phyloP scores from a whole-genome alignment of 2,888 invertebrate genomes.

The Slavum lentiscoides region DNA sequence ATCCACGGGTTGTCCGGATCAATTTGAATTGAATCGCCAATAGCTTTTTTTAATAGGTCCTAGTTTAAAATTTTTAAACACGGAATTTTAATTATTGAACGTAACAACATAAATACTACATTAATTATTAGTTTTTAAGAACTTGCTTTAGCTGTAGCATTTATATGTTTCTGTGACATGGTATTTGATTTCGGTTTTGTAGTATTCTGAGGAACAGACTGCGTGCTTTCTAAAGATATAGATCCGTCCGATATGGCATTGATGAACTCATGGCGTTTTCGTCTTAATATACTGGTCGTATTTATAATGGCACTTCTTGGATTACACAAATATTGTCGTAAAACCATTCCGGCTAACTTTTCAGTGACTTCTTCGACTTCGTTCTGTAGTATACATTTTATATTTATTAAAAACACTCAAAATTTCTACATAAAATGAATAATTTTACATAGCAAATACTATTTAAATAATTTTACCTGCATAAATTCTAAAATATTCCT shows the following conservation, averaged over 20 bases:
- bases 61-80: neutral
- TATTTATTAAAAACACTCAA: no score
- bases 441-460: neutral
- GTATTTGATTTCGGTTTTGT: constrained; percentile 25
- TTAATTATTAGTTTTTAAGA: no score
- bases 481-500: constrained; percentile 71
- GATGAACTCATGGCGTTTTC: constrained; percentile 69
- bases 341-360: constrained; percentile 69
- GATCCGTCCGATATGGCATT: constrained; percentile 59
- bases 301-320: constrained; percentile 68
- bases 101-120: neutral
- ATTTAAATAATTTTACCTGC: constrained; percentile 62
- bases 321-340: constrained; percentile 67
- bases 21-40: constrained; percentile 62
- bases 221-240: constrained; percentile 45
- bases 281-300: constrained; percentile 65
- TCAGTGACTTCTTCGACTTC: constrained; percentile 71
- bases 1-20: constrained; percentile 64
- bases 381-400: constrained; percentile 61
- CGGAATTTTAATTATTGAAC: constrained; percentile 2
- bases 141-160: constrained; percentile 41
- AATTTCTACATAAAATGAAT: no score
- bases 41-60: constrained; percentile 58
- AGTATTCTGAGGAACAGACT: constrained; percentile 29
- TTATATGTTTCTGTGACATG: constrained; percentile 36